These are phyloP conservation scores for Erythrocercus mccallii DNA, from an alignment of 2,113 vertebrate genomes.

Conservation along the genomic window DNA sequence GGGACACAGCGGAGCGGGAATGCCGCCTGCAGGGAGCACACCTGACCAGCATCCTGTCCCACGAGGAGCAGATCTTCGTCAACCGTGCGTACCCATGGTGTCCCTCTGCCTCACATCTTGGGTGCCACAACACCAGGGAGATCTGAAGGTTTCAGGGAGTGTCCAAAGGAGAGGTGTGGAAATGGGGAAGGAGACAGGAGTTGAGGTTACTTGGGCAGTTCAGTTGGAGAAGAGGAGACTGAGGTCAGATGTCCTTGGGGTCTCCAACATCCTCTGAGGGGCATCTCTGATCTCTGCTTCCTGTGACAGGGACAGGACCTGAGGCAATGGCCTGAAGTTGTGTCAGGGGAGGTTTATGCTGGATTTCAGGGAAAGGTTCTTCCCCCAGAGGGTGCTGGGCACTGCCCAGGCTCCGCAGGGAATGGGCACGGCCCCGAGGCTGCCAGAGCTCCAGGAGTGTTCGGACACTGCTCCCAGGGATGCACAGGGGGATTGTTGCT, in stretches of 20 bases:
- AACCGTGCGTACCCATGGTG: conserved; percentile 82
- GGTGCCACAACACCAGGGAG: accelerated
- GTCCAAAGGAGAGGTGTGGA: neutral
- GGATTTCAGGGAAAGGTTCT: neutral
- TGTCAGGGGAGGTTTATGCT: accelerated
- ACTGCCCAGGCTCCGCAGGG: neutral
- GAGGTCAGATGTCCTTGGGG: neutral
- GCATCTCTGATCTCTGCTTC: neutral
- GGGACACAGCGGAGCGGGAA: conserved; percentile 95
- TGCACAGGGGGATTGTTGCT: no score
- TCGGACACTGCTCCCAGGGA: neutral
- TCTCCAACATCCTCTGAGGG: neutral
- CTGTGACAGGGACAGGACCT: neutral
- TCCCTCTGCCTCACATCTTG: accelerated
- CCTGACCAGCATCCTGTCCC: conserved; percentile 87
- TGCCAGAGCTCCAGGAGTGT: accelerated
- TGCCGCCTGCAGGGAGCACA: conserved; percentile 93
- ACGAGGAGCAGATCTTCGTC: conserved; percentile 91
- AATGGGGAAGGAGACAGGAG: neutral
- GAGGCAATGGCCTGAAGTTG: neutral
- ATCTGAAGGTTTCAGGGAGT: neutral
- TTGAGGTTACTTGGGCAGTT: no score
- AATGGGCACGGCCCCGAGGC: accelerated
- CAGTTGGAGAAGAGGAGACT: neutral
- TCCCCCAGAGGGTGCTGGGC: neutral